These are phyloP conservation scores for Caenorhabditis briggsae DNA, from an alignment of 1,140 invertebrate genomes.

Conservation along the genomic window DNA sequence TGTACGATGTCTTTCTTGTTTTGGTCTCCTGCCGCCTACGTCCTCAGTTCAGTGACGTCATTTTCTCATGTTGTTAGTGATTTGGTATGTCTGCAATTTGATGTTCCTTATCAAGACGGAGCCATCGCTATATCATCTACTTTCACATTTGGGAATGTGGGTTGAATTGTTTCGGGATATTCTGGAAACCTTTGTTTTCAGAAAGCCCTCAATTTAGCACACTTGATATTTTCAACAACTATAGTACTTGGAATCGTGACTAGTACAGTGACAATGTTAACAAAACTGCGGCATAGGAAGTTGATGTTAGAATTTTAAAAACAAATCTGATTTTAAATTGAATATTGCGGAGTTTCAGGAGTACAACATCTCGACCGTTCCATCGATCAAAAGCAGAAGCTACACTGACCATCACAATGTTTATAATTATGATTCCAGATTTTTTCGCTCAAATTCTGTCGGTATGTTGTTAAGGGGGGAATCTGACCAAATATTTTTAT, in stretches of 20 bases:
- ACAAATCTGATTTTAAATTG: too few relatives aligned
- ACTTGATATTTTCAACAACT: background rate
- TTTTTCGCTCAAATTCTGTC: background rate
- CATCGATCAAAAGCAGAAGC: background rate
- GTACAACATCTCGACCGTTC: background rate
- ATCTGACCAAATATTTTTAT: background rate
- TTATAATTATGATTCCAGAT: background rate
- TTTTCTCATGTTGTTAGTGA: constrained; percentile 2
- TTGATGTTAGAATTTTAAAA: background rate
- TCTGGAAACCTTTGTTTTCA: background rate
- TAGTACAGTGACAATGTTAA: background rate
- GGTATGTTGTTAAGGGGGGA: background rate
- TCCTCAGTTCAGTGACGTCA: background rate
- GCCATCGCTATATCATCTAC: background rate
- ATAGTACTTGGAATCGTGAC: background rate
- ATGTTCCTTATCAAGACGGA: background rate
- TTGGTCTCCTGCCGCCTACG: constrained; percentile 11
- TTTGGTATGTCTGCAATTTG: background rate
- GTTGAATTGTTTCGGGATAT: background rate
- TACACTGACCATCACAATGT: background rate
- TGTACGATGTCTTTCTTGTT: background rate
- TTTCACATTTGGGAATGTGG: background rate
- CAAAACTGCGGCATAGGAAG: background rate
- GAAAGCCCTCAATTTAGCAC: background rate
- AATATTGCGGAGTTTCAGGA: background rate